Evolutionary conservation across 1,140 invertebrate genomes (phyloP).

Genomic region (Rhagoletis pomonella): DNA sequence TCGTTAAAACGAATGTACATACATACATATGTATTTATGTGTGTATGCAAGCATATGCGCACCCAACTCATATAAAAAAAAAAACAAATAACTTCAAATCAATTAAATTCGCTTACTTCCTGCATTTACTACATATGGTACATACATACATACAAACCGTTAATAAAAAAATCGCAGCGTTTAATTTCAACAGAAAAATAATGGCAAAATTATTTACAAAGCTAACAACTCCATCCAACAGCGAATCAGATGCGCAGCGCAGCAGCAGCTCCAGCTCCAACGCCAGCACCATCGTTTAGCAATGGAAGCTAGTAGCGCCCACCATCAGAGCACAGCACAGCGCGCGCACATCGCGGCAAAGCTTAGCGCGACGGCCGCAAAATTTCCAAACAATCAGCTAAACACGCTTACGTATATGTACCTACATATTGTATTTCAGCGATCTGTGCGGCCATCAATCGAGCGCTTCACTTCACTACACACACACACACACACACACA

Average conservation of each 20-base stretch:
- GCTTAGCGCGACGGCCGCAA: background rate
- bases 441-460: conserved; percentile 45
- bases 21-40: background rate
- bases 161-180: no score
- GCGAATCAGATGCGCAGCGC: no score
- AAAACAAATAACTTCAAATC: no score
- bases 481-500: background rate
- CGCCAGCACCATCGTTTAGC: no score
- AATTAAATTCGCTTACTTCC: no score
- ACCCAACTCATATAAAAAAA: no score
- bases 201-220: no score
- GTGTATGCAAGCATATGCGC: background rate
- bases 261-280: no score
- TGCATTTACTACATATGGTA: no score
- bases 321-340: background rate
- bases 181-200: no score
- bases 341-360: background rate
- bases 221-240: background rate
- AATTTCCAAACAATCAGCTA: background rate
- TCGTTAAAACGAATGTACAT: background rate
- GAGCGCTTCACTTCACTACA: conserved; percentile 42
- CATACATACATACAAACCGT: no score
- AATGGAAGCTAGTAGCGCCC: no score
- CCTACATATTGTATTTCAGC: conserved; percentile 13
- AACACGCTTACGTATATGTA: background rate